Conservation (phyloP, 2,113 vertebrate species). For the Cottus gobio region DNA sequence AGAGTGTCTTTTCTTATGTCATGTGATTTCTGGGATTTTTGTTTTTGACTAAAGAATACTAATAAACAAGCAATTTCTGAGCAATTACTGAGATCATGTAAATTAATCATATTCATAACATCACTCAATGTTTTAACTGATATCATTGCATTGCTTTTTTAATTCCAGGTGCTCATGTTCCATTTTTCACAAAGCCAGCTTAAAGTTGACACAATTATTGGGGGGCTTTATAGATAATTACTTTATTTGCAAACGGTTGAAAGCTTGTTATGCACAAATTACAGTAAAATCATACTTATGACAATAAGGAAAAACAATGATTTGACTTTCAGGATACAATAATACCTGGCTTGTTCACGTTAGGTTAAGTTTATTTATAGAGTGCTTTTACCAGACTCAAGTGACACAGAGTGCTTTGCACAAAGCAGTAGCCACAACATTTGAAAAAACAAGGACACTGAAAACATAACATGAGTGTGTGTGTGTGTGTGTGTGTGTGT, state of each 20-base stretch:
- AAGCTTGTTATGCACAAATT: neutral
- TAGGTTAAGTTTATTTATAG: slow-evolving; percentile 16
- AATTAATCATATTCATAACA: neutral
- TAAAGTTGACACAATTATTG: neutral
- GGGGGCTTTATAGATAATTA: neutral
- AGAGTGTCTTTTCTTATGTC: neutral
- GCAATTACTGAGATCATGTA: neutral
- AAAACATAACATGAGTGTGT: slow-evolving; percentile 24
- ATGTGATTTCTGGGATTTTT: neutral
- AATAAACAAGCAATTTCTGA: neutral
- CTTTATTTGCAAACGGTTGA: too few species aligned
- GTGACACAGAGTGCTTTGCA: slow-evolving; percentile 17
- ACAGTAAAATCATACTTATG: neutral
- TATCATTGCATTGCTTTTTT: neutral
- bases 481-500: neutral
- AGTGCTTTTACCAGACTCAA: slow-evolving; percentile 11
- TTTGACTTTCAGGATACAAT: neutral
- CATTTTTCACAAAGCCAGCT: neutral
- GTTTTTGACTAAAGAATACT: neutral
- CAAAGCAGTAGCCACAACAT: slow-evolving; percentile 9
- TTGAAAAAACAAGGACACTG: slow-evolving; percentile 19
- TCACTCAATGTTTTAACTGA: neutral
- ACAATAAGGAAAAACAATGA: neutral
- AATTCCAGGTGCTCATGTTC: neutral
- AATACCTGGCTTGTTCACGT: neutral